Evolutionary conservation across 2,888 invertebrate genomes (phyloP).

Genomic region (Boloria euphrosyne): DNA sequence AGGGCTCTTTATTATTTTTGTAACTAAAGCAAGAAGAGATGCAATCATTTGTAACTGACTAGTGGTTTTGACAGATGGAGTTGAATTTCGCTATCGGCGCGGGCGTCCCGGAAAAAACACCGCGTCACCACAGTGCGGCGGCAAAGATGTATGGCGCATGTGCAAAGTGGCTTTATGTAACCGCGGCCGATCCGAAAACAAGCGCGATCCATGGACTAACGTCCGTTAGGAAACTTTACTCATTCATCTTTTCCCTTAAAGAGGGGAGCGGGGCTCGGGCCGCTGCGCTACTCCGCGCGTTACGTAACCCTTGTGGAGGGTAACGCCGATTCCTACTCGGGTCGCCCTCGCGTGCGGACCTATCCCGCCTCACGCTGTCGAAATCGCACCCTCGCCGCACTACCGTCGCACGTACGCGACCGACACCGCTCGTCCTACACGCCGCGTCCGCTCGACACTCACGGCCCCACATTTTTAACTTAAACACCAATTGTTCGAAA

Average conservation of each 20-base stretch:
- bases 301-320: conserved; percentile 64
- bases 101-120: conserved; percentile 18
- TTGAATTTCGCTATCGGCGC: conserved; percentile 22
- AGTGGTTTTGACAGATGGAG: not conserved
- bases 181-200: conserved; percentile 62
- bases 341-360: conserved; percentile 62
- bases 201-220: conserved; percentile 71
- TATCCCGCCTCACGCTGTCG: conserved; percentile 43
- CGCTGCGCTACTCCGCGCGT: conserved; percentile 67
- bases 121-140: conserved; percentile 22
- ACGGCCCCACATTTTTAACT: conserved; percentile 30
- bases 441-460: conserved; percentile 28
- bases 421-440: conserved; percentile 37
- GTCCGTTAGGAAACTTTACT: conserved; percentile 78
- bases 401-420: conserved; percentile 41
- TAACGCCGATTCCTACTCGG: conserved; percentile 60
- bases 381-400: conserved; percentile 43
- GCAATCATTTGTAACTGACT: not conserved
- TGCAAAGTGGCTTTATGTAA: conserved; percentile 67
- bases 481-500: conserved; percentile 26
- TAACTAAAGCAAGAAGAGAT: too few species aligned
- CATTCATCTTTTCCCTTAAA: conserved; percentile 80
- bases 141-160: conserved; percentile 51
- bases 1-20: too few species aligned
- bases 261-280: conserved; percentile 69